Base-by-base conservation (phyloP, 2,797 vertebrate species). In the Neostethus bicornis region DNA sequence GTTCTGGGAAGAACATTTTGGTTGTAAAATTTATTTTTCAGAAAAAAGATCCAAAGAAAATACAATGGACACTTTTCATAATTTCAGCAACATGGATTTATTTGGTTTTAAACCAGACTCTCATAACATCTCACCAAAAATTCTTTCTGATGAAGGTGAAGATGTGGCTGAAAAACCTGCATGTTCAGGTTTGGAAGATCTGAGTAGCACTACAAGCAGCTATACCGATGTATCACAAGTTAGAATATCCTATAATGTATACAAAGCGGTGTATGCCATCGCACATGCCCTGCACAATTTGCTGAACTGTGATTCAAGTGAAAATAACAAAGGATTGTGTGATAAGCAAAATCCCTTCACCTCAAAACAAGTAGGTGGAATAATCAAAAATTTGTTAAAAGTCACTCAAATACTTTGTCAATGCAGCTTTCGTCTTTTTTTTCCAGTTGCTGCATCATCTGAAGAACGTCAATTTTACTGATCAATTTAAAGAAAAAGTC, bases 191-290 rank as follows among this genome's bases (percentile, higher is more conserved):
- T 75, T 54, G 79, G 84, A 72, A 85, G 87, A 83, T 61, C 43
- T 65, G 55, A 78, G 70, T 45, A 51, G 47, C 52, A 82, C 77
- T 9, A 31, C 73, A 61, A 92, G 65, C 52, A 88, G 85, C 45
- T 92, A 89, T 37, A 84, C 75, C 3, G 85, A 87, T 45, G 75
- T 87, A 19, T 85, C 84, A 56, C 42, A 47, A 45, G 77, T 92
- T 20, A 81, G 90, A 73, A 80, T 91, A 48, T 73, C 90, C 29
- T 92, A 92, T 52, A 93, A 90, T 52, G 91, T 92, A 2, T 90
- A 92, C 65, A 91, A 92, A 75, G 92, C 89, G n/a, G 87, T 92
- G 4, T 92, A 91, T 43, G 81, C 87, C 19, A 77, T 91, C 0
- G 89, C 91, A 23, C 83, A 92, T 41, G 86, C 90, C 11, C 59